Evolutionary conservation across 1,140 invertebrate species (phyloP).

Genomic region (Drosophila trapezifrons): DNA sequence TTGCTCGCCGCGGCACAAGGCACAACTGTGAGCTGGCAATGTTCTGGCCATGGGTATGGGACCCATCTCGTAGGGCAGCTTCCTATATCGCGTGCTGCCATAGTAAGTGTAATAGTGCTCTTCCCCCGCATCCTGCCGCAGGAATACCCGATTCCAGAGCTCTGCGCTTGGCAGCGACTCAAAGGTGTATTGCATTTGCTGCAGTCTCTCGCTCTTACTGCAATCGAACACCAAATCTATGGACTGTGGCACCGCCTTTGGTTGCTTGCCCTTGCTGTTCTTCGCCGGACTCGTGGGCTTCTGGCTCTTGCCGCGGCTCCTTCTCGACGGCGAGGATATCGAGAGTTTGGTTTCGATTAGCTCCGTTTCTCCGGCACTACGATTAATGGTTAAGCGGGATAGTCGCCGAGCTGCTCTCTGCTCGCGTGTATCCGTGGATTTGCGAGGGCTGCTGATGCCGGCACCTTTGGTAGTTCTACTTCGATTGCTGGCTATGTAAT

Average conservation of each 20-base stretch:
- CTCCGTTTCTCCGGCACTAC: constrained; percentile 33
- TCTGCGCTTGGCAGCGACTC: constrained; percentile 89
- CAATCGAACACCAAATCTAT: constrained; percentile 63
- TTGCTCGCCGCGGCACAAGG: constrained; percentile 57
- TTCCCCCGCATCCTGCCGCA: constrained; percentile 89
- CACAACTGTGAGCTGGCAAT: constrained; percentile 66
- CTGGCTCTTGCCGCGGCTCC: constrained; percentile 13
- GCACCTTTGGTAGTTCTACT: constrained; percentile 8
- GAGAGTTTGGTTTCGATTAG: constrained; percentile 12
- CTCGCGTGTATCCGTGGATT: constrained; percentile 44
- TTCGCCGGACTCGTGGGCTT: constrained; percentile 29
- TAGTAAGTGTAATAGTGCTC: constrained; percentile 84
- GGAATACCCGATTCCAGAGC: constrained; percentile 91
- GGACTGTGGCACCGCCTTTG: constrained; percentile 5
- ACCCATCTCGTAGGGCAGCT: constrained; percentile 91
- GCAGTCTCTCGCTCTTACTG: constrained; percentile 80
- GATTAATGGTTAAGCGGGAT: constrained; percentile 57
- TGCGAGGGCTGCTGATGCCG: constrained; percentile 10
- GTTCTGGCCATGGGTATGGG: constrained; percentile 85
- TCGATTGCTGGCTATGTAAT: constrained; percentile 50
- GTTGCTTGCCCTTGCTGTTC: constrained; percentile 15
- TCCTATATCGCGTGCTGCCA: constrained; percentile 85
- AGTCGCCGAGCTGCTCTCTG: constrained; percentile 56
- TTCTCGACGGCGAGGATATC: constrained; percentile 14
- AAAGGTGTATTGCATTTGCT: constrained; percentile 90